Evolutionary conservation across 2,113 vertebrate genomes (phyloP), one percentile per base, ranked within the genome.

Genomic region (Muntiacus reevesi): DNA sequence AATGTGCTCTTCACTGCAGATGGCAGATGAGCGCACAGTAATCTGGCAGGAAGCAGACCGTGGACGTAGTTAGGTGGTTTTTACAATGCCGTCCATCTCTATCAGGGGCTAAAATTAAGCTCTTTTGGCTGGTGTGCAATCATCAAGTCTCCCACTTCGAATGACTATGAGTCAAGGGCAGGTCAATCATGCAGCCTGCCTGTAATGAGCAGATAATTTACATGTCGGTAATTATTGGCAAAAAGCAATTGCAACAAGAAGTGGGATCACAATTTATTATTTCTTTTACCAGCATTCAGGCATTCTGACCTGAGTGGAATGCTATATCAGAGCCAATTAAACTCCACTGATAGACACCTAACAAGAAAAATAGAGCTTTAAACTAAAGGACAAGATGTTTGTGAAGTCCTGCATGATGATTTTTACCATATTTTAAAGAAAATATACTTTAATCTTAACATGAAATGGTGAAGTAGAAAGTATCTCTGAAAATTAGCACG

Each of bases 171-270:
- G 88, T 95, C 60, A 86, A 87, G 54, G 1, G 91, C 96, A 25
- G 27, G 96, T 96, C 90, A 96, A 6, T 98, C 78, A 90, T 90
- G 50, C 47, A 90, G 59, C 19, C 78, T 95, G 59, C 84, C 92
- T 97, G 10, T 95, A 96, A 97, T 94, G 97, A 59, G 50, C 40
- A 84, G 23, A 36, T 89, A 86, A 97, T 98, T 97, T 94, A 92
- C 57, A 64, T 91, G 86, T 91, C 57, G 97, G 67, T 55, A 98
- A 96, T 50, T 27, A 94, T 88, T 89, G 93, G 54, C 60, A 98
- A 95, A 97, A 92, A 43, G 47, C 89, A 36, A 14, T 93, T 98
- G 78, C 92, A 79, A 95, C 43, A 59, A 45, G 30, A 28, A 91
- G 62, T 74, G 27, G 91, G 2, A 71, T 82, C 16, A 74, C 10